Conservation (phyloP, 2,797 vertebrate genomes). For the Eulemur rubriventer region DNA sequence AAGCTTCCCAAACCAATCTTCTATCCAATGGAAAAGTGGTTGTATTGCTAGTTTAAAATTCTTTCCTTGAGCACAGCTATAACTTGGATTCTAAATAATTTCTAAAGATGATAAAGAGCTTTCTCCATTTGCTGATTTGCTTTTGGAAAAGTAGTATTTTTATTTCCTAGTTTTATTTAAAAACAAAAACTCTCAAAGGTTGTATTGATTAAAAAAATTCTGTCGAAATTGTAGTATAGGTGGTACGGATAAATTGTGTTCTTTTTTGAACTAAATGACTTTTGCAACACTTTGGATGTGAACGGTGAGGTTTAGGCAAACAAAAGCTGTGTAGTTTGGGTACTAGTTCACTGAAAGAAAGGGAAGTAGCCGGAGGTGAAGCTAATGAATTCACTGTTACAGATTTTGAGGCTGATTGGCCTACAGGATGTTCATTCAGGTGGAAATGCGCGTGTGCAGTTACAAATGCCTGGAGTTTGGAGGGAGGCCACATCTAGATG, state of each 20-base stretch:
- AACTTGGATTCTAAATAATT: not conserved
- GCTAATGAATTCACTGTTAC: not conserved
- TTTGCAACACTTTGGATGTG: not conserved
- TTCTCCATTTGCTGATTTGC: not conserved
- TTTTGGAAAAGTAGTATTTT: slow-evolving; percentile 23
- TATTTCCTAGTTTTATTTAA: slow-evolving; percentile 2
- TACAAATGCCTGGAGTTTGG: not conserved
- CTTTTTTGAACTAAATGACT: not conserved
- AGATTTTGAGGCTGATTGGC: not conserved
- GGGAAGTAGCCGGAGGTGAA: not conserved
- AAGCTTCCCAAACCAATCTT: not conserved
- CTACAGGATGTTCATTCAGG: not conserved
- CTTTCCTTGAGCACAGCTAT: not conserved
- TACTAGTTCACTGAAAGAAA: not conserved
- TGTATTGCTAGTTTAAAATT: not conserved
- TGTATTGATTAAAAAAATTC: not conserved
- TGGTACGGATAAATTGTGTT: not conserved
- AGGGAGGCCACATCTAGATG: not conserved
- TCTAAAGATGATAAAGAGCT: not conserved
- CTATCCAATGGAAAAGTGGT: not conserved
- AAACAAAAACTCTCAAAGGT: not conserved
- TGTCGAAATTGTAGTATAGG: not conserved
- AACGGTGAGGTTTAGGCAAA: not conserved
- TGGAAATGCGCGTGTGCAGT: not conserved
- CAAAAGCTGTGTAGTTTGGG: not conserved